Conservation (phyloP, 2,797 vertebrate species). For the Manis crassicaudata region DNA sequence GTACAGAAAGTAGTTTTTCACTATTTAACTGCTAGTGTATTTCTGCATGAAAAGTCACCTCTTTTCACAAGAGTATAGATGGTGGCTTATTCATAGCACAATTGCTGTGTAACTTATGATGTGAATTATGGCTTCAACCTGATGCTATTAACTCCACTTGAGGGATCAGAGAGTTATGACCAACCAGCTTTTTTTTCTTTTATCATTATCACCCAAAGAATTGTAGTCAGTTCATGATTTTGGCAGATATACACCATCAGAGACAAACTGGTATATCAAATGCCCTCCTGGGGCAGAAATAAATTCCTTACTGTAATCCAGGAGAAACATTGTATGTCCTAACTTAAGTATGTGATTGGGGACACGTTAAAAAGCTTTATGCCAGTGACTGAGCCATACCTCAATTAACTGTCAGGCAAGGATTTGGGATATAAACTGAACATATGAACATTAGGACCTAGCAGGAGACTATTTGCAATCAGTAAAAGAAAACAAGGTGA, state of each 20-base stretch:
- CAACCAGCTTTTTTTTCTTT: slow-evolving; percentile 37
- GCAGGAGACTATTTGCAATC: not conserved
- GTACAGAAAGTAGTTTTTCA: slow-evolving; percentile 13
- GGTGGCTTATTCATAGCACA: not conserved
- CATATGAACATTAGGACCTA: not conserved
- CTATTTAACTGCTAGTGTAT: slow-evolving; percentile 21
- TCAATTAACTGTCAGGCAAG: not conserved
- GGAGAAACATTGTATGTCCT: not conserved
- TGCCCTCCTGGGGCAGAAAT: slow-evolving; percentile 52
- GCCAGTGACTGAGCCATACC: not conserved
- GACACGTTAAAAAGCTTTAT: not conserved
- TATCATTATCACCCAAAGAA: slow-evolving; percentile 65
- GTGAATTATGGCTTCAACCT: slow-evolving; percentile 47
- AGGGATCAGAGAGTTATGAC: slow-evolving; percentile 64
- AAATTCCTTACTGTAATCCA: slow-evolving; percentile 9
- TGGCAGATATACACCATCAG: slow-evolving; percentile 55
- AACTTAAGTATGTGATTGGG: not conserved
- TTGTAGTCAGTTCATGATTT: slow-evolving; percentile 41
- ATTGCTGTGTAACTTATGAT: slow-evolving; percentile 11
- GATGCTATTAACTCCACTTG: slow-evolving; percentile 65
- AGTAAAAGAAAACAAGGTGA: slow-evolving; percentile 11
- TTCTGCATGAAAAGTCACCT: slow-evolving; percentile 56
- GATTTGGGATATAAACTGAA: not conserved
- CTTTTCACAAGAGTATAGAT: not conserved
- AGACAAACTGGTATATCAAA: slow-evolving; percentile 47